Conservation (phyloP, 2,113 vertebrate genomes). For the Anarrhichthys ocellatus region DNA sequence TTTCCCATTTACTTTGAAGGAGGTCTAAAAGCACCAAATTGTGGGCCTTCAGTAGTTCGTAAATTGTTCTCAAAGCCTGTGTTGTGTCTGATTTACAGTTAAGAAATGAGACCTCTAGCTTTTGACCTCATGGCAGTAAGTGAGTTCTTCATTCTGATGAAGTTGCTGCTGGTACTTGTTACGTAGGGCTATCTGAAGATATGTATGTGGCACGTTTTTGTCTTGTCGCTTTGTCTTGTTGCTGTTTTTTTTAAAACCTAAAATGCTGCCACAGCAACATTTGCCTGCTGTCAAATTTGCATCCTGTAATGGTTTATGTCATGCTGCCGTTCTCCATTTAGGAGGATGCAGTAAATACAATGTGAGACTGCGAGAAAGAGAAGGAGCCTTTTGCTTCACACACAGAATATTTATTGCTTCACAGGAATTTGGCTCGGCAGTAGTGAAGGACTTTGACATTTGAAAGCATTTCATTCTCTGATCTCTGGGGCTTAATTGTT, state of each 20-base stretch:
- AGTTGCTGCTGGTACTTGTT: neutral
- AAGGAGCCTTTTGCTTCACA: neutral
- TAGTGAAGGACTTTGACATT: neutral
- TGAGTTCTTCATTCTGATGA: neutral
- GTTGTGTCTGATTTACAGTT: neutral
- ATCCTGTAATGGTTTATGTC: neutral
- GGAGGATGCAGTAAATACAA: neutral
- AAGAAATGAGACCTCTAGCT: neutral
- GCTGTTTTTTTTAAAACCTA: neutral
- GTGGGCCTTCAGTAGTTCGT: neutral
- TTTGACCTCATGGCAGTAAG: neutral
- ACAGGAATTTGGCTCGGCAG: neutral
- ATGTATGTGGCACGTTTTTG: neutral
- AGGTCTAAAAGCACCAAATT: neutral
- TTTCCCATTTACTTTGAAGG: neutral
- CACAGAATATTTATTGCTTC: neutral
- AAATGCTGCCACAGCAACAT: constrained; percentile 35
- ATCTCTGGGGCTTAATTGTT: neutral
- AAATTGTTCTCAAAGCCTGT: neutral
- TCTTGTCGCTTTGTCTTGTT: neutral
- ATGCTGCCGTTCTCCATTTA: neutral
- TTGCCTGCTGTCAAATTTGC: constrained; percentile 31
- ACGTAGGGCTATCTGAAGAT: neutral
- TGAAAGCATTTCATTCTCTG: neutral
- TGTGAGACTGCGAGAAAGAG: neutral